phyloP scores from a whole-genome alignment of 1,140 invertebrate species.

The Drosophila tani region DNA sequence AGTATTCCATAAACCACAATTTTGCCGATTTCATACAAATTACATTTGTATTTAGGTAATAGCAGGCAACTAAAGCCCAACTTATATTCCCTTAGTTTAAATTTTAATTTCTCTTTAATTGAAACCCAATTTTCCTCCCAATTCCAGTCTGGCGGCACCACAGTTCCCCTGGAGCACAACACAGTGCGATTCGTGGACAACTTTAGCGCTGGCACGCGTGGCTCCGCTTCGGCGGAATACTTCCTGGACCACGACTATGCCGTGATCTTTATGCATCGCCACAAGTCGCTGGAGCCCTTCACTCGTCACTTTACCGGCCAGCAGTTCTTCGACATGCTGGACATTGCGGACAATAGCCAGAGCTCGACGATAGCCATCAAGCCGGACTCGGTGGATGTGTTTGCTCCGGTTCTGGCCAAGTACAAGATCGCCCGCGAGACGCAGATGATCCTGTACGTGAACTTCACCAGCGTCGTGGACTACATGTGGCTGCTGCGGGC shows the following conservation, averaged over 20 bases:
- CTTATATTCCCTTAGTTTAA: neutral
- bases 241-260: slow-evolving; percentile 93
- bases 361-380: slow-evolving; percentile 89
- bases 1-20: neutral
- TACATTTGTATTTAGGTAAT: neutral
- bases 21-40: neutral
- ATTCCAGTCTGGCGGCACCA: slow-evolving; percentile 96
- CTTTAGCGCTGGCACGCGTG: slow-evolving; percentile 98
- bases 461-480: slow-evolving; percentile 94
- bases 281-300: slow-evolving; percentile 96
- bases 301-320: slow-evolving; percentile 92
- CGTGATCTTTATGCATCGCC: slow-evolving; percentile 92
- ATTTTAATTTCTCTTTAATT: neutral
- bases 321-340: slow-evolving; percentile 93
- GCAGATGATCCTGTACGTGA: slow-evolving; percentile 90
- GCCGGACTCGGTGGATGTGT: slow-evolving; percentile 88
- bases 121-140: neutral
- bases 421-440: slow-evolving; percentile 89
- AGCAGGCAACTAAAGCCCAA: neutral
- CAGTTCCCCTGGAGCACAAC: slow-evolving; percentile 97
- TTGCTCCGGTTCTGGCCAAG: slow-evolving; percentile 89
- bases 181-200: slow-evolving; percentile 99
- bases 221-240: slow-evolving; percentile 97
- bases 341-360: slow-evolving; percentile 87
- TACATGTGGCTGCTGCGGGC: slow-evolving; percentile 96